phyloP scores from a whole-genome alignment of 2,888 invertebrate species.

The Laothoe populi region DNA sequence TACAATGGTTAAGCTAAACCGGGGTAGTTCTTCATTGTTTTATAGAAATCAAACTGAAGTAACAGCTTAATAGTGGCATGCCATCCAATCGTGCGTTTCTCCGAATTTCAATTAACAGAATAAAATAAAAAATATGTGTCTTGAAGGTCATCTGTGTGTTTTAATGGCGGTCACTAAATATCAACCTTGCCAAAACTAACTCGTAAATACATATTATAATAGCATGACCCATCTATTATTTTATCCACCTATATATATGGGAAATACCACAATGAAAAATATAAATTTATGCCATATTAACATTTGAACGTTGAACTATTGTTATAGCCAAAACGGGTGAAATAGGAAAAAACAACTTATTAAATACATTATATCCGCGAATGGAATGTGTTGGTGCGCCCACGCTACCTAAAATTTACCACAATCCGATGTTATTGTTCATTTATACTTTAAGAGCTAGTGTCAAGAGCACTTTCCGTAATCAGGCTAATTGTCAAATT shows the following conservation, averaged over 20 bases:
- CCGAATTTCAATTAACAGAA: no score
- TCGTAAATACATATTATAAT: no score
- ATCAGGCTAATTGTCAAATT: no score
- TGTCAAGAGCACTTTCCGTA: conserved; percentile 4
- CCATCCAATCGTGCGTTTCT: no score
- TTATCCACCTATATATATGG: neutral
- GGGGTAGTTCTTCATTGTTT: no score
- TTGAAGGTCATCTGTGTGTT: no score
- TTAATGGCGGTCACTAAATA: no score
- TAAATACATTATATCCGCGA: conserved; percentile 46
- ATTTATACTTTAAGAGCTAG: conserved; percentile 25
- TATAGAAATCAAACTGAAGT: no score
- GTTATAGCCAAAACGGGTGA: conserved; percentile 45
- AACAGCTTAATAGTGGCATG: no score
- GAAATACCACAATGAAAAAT: neutral
- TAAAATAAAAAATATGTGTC: no score
- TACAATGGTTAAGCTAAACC: no score
- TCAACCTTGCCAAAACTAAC: no score
- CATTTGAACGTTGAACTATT: conserved; percentile 37
- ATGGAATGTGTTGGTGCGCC: conserved; percentile 53
- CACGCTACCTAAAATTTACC: conserved; percentile 47
- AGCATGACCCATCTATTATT: neutral
- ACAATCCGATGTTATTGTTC: conserved; percentile 26
- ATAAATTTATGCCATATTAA: conserved; percentile 20
- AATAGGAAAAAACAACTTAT: conserved; percentile 37